phyloP scores from a whole-genome alignment of 2,797 vertebrate species.

The Poeciliopsis paucimaculata region DNA sequence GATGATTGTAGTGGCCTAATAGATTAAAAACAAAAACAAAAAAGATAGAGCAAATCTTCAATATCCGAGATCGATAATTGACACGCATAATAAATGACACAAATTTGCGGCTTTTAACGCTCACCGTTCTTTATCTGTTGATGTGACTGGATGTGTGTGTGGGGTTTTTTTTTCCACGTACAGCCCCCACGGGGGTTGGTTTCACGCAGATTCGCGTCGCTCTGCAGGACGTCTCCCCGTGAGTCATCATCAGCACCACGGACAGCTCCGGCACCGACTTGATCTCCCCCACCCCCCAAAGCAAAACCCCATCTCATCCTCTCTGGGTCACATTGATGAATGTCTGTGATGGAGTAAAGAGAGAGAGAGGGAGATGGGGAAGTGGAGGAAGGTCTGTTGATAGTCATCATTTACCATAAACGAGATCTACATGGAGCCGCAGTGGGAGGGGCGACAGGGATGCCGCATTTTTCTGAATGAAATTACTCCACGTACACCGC shows the following conservation, averaged over 20 bases:
- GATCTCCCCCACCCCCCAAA: neutral
- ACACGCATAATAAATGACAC: neutral
- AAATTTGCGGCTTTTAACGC: neutral
- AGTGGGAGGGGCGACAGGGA: conserved; percentile 81
- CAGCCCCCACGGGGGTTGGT: neutral
- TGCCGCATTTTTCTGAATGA: conserved; percentile 90
- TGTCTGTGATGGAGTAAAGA: neutral
- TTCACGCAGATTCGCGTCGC: neutral
- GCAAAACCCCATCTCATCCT: conserved; percentile 11
- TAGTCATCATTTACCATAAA: conserved; percentile 61
- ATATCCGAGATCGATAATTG: neutral
- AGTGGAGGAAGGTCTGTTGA: neutral
- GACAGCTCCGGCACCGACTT: conserved; percentile 62
- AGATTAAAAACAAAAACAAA: too few species aligned
- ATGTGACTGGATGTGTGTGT: neutral
- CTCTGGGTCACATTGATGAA: neutral
- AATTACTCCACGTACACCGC: conserved; percentile 72
- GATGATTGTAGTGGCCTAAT: neutral
- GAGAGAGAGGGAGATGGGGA: too few species aligned
- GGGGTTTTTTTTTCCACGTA: neutral
- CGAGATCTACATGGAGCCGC: conserved; percentile 70
- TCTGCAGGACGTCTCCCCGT: conserved; percentile 30
- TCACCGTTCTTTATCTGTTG: neutral
- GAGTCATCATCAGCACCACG: conserved; percentile 80
- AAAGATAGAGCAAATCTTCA: neutral